Base-by-base conservation (phyloP, 2,113 vertebrate species). In the Taxidea taxus region DNA sequence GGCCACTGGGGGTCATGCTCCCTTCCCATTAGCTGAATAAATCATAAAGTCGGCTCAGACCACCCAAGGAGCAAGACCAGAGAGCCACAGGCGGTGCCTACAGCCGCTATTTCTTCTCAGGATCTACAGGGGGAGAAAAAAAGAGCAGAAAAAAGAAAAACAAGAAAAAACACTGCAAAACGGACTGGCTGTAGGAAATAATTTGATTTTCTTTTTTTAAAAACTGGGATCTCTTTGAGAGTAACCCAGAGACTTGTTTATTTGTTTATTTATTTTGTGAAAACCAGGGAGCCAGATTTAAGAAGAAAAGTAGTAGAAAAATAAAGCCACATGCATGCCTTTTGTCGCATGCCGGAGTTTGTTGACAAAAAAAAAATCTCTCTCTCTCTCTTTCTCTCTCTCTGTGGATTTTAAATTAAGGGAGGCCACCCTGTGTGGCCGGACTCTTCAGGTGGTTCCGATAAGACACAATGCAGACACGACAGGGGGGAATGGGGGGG, bases 11-110 rank as follows among this genome's bases (percentile, higher is more conserved):
- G 99, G 99, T 99, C 99, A 99, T 99, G 99, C 99, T 99, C 99
- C 99, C 99, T 99, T 99, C 99, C 99, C 99, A 99, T 99, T 99
- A 99, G 99, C 99, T 99, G 99, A 99, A 99, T 99, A 99, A 99
- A 99, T 99, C 99, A 99, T 99, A 99, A 99, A 99, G 99, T 99
- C 99, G 99, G 99, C 99, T 97, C 98, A 98, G 99, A 99, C 99
- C 99, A 99, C 99, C 99, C 99, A 99, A 99, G 99, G 99, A 99
- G 99, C 97, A 95, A 97, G 98, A 98, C 99, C 98, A 98, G 99
- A 98, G 99, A 99, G 99, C 99, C 99, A 98, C 99, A 99, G 99
- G 99, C 99, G 98, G 98, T 98, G 99, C 99, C 99, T 99, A 98
- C 98, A 99, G 99, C 99, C 99, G 99, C 99, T 99, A 99, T 99